Base-by-base conservation (phyloP, 2,888 invertebrate genomes). In the Gymnocheta viridis region DNA sequence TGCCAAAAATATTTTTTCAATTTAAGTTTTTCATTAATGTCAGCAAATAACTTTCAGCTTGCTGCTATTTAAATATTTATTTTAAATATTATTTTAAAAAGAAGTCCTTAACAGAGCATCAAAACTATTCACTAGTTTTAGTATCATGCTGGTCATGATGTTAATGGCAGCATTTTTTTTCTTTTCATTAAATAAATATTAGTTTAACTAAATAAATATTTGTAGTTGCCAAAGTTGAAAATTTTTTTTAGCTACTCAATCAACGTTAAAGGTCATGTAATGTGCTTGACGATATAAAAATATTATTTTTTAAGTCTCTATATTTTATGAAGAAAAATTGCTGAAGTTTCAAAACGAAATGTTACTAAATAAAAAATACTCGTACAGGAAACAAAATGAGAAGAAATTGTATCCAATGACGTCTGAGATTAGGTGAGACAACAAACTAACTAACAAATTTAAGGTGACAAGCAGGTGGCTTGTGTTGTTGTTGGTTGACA, bases 51-150 rank as follows among this genome's bases (percentile, higher is more conserved):
- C 29, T 72, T 32, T 41, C 12, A 44, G 41, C 22, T 24, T 10
- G 54, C 5, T 10, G 54, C 5, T 69, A 38, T 69, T 27, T 38
- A 67, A 67, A 49, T 67, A 47, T 47, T 66, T 32, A 22, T n/a
- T 17, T 54, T 0, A 69, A 67, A 54, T 35, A 51, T 51, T 54
- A 67, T 35, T 69, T 54, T 38, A 1, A 35, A 14, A 67, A 24
- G 5, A 67, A 51, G 38, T 51, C 35, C 3, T 24, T 24, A 51
- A 19, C n/a, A 51, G 17, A 67, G 6, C 0, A 35, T 2, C 24
- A 51, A 51, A 67, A 51, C 14, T 47, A 35, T 60, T 19, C 1
- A 14, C 22, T 4, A 38, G 7, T 38, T 2, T 12, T 60, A 14
- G 27, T 47, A 14, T 29, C 27, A 29, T 32, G 14, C 10, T 66